Evolutionary conservation across 2,797 vertebrate genomes (phyloP).

Genomic region (Parotocinclus haroldoi): DNA sequence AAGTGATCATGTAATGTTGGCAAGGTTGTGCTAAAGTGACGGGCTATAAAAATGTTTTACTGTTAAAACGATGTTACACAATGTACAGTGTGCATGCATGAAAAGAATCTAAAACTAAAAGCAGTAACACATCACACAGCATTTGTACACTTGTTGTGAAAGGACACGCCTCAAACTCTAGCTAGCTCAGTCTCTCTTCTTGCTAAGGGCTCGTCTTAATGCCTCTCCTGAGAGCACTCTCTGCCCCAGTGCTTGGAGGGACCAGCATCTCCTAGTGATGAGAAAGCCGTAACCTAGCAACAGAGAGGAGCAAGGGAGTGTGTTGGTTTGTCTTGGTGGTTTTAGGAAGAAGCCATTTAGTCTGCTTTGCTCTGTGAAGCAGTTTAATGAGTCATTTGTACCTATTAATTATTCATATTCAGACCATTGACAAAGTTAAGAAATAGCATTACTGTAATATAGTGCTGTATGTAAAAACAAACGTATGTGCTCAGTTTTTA

Average conservation of each 20-base stretch:
- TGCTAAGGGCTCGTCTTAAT: slow-evolving; percentile 11
- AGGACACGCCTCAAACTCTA: neutral
- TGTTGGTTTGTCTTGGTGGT: slow-evolving; percentile 1
- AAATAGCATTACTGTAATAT: too few relatives aligned
- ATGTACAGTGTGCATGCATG: too few relatives aligned
- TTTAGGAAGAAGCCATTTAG: slow-evolving; percentile 5
- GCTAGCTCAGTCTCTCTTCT: neutral
- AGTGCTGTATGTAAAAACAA: too few relatives aligned
- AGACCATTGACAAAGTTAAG: too few relatives aligned
- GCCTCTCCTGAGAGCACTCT: slow-evolving; percentile 20
- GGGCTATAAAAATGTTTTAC: too few relatives aligned
- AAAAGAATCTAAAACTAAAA: too few relatives aligned
- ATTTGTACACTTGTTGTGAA: neutral
- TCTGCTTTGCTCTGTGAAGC: slow-evolving; percentile 6
- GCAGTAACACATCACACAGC: too few relatives aligned
- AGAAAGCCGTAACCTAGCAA: slow-evolving; percentile 34
- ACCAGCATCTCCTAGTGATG: slow-evolving; percentile 33
- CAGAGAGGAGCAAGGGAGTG: slow-evolving; percentile 6
- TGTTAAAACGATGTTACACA: too few relatives aligned
- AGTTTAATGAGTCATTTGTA: slow-evolving; percentile 1
- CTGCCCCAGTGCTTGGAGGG: neutral
- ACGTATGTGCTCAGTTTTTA: too few relatives aligned
- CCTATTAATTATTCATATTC: neutral
- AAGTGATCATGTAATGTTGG: too few relatives aligned
- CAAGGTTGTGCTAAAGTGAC: too few relatives aligned